A percentile compares a stretch with the other conserved stretches of the same genome.
These are phyloP conservation scores for Florisuga fusca DNA, from an alignment of 2,797 vertebrate species.

Conservation along the genomic window DNA sequence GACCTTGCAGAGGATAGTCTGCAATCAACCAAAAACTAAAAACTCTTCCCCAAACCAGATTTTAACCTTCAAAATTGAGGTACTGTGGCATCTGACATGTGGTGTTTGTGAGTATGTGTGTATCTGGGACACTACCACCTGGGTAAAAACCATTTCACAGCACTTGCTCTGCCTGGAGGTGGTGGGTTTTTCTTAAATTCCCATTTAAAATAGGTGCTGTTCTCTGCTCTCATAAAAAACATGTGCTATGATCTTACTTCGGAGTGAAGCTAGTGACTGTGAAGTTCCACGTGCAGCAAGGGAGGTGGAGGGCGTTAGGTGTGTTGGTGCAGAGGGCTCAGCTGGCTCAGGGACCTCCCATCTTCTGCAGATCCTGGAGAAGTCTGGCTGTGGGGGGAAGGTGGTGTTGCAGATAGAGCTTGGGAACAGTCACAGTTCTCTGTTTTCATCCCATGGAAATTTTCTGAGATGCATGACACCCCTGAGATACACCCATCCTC, in stretches of 20 bases:
- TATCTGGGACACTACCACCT: not conserved
- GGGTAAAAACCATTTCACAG: not conserved
- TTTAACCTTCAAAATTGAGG: not conserved
- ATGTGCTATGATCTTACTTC: accelerated
- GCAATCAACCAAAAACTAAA: not conserved
- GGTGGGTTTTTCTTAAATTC: not conserved
- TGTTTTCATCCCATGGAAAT: not conserved
- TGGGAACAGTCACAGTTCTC: not conserved
- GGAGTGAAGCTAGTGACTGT: no score
- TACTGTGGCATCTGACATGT: not conserved
- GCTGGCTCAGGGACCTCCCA: not conserved
- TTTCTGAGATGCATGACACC: not conserved
- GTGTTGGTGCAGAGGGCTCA: not conserved
- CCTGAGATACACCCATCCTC: not conserved
- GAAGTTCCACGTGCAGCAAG: accelerated
- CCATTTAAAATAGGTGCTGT: not conserved
- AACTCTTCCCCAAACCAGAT: not conserved
- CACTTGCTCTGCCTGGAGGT: not conserved
- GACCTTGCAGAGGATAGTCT: not conserved
- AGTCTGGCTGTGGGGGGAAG: not conserved
- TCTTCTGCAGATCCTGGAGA: not conserved
- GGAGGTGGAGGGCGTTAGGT: not conserved
- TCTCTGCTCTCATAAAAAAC: not conserved
- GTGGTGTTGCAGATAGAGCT: not conserved
- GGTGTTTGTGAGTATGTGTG: not conserved